phyloP scores from a whole-genome alignment of 2,888 invertebrate species.

The Phaonia tiefii region DNA sequence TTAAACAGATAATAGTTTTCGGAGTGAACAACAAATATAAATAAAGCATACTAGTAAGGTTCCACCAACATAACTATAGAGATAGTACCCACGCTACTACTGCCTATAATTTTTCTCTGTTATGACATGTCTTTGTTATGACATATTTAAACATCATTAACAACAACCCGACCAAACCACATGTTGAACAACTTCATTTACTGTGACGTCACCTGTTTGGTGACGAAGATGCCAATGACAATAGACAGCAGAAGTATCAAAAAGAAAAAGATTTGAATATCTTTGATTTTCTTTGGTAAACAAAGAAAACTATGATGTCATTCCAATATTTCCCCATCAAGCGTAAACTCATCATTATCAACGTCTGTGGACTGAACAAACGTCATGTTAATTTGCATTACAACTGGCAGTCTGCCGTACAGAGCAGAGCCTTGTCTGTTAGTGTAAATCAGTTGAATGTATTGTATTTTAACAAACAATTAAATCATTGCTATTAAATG shows the following conservation, averaged over 20 bases:
- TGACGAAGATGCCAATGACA: conserved; percentile 4
- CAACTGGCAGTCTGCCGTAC: background rate
- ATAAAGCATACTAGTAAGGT: too few relatives aligned
- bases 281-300: background rate
- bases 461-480: conserved; percentile 52
- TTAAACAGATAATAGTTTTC: too few relatives aligned
- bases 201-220: conserved; percentile 46
- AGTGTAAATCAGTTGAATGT: conserved; percentile 15
- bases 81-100: too few relatives aligned
- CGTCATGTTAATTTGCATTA: conserved; percentile 25
- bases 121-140: conserved; percentile 12
- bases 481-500: conserved; percentile 41
- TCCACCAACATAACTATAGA: too few relatives aligned
- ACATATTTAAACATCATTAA: conserved; percentile 3
- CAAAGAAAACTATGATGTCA: conserved; percentile 39
- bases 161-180: background rate
- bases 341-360: too few relatives aligned
- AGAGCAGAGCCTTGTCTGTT: background rate
- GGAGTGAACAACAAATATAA: too few relatives aligned
- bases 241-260: background rate
- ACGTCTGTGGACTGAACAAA: background rate
- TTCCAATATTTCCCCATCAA: background rate
- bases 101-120: too few relatives aligned
- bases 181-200: conserved; percentile 7
- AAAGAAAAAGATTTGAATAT: conserved; percentile 13